phyloP scores from a whole-genome alignment of 2,797 vertebrate genomes.

The Bovichtus variegatus region DNA sequence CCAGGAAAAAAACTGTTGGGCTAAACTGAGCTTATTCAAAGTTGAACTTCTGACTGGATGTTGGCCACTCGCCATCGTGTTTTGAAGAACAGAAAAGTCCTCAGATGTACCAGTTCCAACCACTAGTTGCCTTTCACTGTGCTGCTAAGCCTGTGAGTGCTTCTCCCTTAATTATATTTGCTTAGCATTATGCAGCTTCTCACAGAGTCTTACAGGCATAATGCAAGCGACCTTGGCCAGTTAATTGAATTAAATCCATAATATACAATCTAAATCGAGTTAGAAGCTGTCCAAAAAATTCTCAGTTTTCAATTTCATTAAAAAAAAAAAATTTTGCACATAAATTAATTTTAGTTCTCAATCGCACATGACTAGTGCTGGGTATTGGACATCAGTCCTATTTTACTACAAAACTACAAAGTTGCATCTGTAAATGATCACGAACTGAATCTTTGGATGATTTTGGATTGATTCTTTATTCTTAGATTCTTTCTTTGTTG shows the following conservation, averaged over 20 bases:
- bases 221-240: constrained; percentile 15
- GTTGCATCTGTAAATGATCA: background rate
- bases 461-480: background rate
- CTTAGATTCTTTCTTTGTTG: background rate
- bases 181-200: constrained; percentile 9
- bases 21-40: constrained; percentile 37
- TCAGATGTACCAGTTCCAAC: constrained; percentile 31
- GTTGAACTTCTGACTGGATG: constrained; percentile 53
- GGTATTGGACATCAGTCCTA: background rate
- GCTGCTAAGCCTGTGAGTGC: constrained; percentile 10
- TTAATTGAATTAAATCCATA: background rate
- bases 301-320: background rate
- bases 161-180: constrained; percentile 27
- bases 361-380: background rate
- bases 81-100: constrained; percentile 26
- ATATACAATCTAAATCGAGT: background rate
- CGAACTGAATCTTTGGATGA: background rate
- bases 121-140: constrained; percentile 11
- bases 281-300: background rate
- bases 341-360: constrained; percentile 3
- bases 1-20: constrained; percentile 7
- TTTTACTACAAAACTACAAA: background rate
- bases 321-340: too few relatives aligned
- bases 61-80: constrained; percentile 49
- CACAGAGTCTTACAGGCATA: background rate